Evolutionary conservation across 2,113 vertebrate species (phyloP).

Genomic region (Vidua macroura): DNA sequence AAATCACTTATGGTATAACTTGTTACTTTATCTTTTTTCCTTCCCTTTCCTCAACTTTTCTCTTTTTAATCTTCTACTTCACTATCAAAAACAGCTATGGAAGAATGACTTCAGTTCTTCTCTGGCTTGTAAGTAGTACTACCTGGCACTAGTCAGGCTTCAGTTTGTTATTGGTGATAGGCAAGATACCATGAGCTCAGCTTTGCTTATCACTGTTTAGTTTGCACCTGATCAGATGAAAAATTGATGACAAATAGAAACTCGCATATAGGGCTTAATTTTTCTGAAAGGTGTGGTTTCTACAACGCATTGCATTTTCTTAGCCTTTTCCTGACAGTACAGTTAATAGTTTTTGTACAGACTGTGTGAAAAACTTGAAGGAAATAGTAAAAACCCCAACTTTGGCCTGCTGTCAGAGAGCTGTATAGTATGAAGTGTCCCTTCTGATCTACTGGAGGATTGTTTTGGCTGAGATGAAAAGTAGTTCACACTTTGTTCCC

Average conservation of each 20-base stretch:
- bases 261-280: neutral
- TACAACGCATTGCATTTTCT: neutral
- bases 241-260: neutral
- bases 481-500: neutral
- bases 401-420: neutral
- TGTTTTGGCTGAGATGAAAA: neutral
- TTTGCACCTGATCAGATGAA: neutral
- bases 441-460: neutral
- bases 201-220: neutral
- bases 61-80: conserved; percentile 52
- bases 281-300: neutral
- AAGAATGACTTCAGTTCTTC: conserved; percentile 60
- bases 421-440: neutral
- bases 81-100: conserved; percentile 54
- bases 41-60: conserved; percentile 28
- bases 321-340: neutral
- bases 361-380: neutral
- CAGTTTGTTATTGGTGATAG: neutral
- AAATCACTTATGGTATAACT: conserved; percentile 3
- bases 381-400: neutral
- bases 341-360: neutral
- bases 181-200: neutral
- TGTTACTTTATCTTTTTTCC: conserved; percentile 39
- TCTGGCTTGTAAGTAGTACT: conserved; percentile 60
- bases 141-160: conserved; percentile 50